These are phyloP conservation scores for Enchytraeus crypticus DNA, from an alignment of 2,888 invertebrate genomes.

Conservation along the genomic window DNA sequence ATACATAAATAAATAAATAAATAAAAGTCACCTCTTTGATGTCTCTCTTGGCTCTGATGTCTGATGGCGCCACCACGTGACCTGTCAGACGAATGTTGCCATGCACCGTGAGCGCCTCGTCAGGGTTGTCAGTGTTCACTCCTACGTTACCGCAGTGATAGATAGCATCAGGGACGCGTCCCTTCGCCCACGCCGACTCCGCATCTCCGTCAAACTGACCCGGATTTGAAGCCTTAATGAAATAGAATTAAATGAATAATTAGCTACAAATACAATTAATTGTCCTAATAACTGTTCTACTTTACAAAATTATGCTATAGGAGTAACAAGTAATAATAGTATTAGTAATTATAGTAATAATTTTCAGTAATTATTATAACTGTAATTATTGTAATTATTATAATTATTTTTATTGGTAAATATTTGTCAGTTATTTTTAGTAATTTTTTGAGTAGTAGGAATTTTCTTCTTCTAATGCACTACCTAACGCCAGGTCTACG, in stretches of 20 bases:
- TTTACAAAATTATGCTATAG: neutral
- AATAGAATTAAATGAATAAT: conserved; percentile 7
- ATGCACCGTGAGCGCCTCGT: conserved; percentile 86
- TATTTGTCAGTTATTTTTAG: no score
- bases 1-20: no score
- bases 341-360: no score
- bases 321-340: neutral
- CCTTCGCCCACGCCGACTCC: conserved; percentile 86
- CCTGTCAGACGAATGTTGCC: conserved; percentile 89
- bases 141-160: conserved; percentile 66
- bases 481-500: no score
- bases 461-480: no score
- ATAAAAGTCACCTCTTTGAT: conserved; percentile 73
- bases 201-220: conserved; percentile 97
- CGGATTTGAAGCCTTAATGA: conserved; percentile 83
- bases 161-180: conserved; percentile 66
- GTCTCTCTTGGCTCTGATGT: conserved; percentile 82
- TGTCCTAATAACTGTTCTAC: neutral
- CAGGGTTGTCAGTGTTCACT: conserved; percentile 88
- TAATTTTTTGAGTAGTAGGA: no score
- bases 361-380: no score
- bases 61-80: conserved; percentile 89
- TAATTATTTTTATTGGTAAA: no score
- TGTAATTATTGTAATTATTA: no score
- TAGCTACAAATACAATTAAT: no score